These are phyloP conservation scores for Cepphus grylle DNA, from an alignment of 2,113 vertebrate genomes.

Conservation along the genomic window DNA sequence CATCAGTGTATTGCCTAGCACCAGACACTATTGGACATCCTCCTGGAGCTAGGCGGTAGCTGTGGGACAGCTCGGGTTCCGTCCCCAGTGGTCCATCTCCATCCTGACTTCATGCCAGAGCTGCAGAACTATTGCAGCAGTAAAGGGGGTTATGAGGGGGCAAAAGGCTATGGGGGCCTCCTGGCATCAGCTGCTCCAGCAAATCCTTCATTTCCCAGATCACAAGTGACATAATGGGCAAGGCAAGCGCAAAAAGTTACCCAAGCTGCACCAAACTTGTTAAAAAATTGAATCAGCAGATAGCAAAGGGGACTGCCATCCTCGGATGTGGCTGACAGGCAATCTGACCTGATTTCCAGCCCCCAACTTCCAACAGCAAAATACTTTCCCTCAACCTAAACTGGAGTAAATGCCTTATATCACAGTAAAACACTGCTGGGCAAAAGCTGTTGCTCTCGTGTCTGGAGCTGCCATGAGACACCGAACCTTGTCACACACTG, in stretches of 20 bases:
- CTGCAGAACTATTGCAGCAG: background rate
- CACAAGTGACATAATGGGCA: background rate
- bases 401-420: background rate
- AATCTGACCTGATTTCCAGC: background rate
- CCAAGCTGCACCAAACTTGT: background rate
- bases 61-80: accelerated
- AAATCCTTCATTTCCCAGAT: background rate
- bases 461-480: background rate
- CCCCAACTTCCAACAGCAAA: background rate
- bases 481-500: accelerated
- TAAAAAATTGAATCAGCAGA: background rate
- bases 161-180: background rate
- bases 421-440: background rate
- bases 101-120: background rate
- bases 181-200: background rate
- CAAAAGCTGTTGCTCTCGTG: background rate
- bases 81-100: background rate
- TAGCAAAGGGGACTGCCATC: background rate
- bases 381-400: background rate
- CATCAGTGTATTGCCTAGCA: accelerated
- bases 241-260: background rate
- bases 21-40: background rate
- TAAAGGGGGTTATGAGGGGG: background rate
- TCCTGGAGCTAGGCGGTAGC: background rate
- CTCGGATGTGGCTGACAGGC: accelerated